phyloP scores from a whole-genome alignment of 2,888 invertebrate genomes.

The Doris montereyensis region DNA sequence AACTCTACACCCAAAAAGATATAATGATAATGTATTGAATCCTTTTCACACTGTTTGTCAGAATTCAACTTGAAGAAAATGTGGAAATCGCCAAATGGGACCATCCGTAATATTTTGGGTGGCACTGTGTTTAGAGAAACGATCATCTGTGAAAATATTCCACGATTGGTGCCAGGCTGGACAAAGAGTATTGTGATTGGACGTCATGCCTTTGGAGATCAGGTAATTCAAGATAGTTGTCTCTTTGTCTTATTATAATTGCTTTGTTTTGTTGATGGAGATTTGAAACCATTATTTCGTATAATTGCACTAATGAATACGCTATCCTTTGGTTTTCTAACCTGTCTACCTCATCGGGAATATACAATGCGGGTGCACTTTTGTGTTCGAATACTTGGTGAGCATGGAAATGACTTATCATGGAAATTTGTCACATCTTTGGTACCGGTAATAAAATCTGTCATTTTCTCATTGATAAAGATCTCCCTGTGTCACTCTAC shows the following conservation, averaged over 20 bases:
- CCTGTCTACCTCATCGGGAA: no score
- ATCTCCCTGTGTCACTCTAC: no score
- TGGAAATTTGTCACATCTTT: no score
- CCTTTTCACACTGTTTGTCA: conserved; percentile 46
- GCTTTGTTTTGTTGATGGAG: neutral
- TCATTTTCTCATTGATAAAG: no score
- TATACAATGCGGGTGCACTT: no score
- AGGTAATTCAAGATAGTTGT: conserved; percentile 73
- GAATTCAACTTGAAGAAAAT: conserved; percentile 77
- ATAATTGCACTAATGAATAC: no score
- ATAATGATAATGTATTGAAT: no score
- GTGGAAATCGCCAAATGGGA: conserved; percentile 78
- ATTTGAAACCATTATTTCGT: neutral
- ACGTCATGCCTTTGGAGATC: conserved; percentile 91
- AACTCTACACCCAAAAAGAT: no score
- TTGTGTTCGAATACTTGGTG: no score
- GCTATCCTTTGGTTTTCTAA: no score
- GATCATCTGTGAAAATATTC: conserved; percentile 83
- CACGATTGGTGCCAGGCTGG: conserved; percentile 95
- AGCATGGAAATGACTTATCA: no score
- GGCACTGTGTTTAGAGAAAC: conserved; percentile 77
- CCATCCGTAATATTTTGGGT: conserved; percentile 76
- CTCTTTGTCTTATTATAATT: neutral
- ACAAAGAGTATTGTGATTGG: conserved; percentile 97
- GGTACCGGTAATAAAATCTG: no score